Evolutionary conservation across 2,797 vertebrate genomes (phyloP).

Genomic region (Gymnoscopelus braueri): DNA sequence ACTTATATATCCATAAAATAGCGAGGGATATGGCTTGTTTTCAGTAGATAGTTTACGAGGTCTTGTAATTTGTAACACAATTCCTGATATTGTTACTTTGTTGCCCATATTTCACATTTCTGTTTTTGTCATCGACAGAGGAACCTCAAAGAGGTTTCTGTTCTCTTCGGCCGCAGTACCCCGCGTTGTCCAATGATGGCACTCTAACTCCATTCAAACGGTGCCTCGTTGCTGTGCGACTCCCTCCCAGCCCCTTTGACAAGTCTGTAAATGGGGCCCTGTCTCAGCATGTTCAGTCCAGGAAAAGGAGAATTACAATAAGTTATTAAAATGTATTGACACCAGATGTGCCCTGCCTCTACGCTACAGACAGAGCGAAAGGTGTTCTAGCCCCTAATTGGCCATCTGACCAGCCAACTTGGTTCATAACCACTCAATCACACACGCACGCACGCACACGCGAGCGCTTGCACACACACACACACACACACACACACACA

Average conservation of each 20-base stretch:
- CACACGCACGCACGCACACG: slow-evolving; percentile 27
- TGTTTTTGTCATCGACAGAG: not conserved
- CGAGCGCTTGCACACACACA: not conserved
- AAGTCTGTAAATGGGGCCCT: slow-evolving; percentile 57
- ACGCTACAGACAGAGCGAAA: slow-evolving; percentile 46
- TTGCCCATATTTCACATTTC: not conserved
- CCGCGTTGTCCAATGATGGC: slow-evolving; percentile 67
- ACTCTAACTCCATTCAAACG: slow-evolving; percentile 70
- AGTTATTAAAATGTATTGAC: slow-evolving; percentile 72
- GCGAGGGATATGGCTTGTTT: not conserved
- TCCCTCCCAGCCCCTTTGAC: slow-evolving; percentile 18
- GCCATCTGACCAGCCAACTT: slow-evolving; percentile 59
- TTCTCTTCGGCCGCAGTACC: slow-evolving; percentile 63
- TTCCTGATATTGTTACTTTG: no score
- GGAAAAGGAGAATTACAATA: slow-evolving; percentile 72
- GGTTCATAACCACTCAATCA: slow-evolving; percentile 51
- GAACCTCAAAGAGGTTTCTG: not conserved
- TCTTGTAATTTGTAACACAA: not conserved
- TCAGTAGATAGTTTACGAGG: not conserved
- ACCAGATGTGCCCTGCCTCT: slow-evolving; percentile 70
- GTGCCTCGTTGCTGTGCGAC: not conserved
- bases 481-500: slow-evolving; percentile 18
- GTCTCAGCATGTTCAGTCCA: slow-evolving; percentile 57
- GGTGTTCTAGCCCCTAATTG: slow-evolving; percentile 60
- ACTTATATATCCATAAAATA: not conserved